Base-by-base conservation (phyloP, 2,113 vertebrate species). In the Aptenodytes forsteri region DNA sequence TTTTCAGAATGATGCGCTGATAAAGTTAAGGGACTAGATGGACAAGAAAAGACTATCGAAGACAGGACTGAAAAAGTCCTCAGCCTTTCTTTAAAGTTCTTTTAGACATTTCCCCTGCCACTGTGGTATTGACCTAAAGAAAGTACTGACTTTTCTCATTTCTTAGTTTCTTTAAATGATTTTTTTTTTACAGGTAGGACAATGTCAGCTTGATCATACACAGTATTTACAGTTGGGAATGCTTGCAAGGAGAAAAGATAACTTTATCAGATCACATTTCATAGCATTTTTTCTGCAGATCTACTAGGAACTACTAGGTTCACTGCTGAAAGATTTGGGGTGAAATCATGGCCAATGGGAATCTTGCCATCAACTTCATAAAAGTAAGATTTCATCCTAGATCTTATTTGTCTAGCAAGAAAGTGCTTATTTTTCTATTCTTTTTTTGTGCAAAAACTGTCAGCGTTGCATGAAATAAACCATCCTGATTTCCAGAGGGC, bases 401-500 rank as follows among this genome's bases (percentile, higher is more conserved):
- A 46, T 93, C 84, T 92, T 92, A 93, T 70, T 96, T 96, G 77
- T 85, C 77, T 89, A 85, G 83, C 32, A 87, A 83, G 89, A 73
- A 90, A 91, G 46, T 80, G 84, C 95, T 95, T 96, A 65, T 96
- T 97, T 97, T 96, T 94, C 62, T 91, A 3, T 69, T 84, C 59
- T 36, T 93, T 83, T 90, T 93, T 52, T 80, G 52, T 89, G 66
- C 81, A 88, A 49, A 47, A 70, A 91, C 87, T 91, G 93, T 93
- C 95, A 91, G 84, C 49, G 0, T 94, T 79, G 32, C 78, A 58
- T 93, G 95, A 97, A 80, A 96, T 54, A 96, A 97, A 80, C 95
- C 56, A 80, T 82, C 54, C 64, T 76, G 66, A 95, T 96, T 95
- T 97, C 81, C 89, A 97, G 95, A 94, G 79, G 54, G 83, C 83